phyloP scores from a whole-genome alignment of 92 coral and sea anemone genomes.

The Pocillopora meandrina region DNA sequence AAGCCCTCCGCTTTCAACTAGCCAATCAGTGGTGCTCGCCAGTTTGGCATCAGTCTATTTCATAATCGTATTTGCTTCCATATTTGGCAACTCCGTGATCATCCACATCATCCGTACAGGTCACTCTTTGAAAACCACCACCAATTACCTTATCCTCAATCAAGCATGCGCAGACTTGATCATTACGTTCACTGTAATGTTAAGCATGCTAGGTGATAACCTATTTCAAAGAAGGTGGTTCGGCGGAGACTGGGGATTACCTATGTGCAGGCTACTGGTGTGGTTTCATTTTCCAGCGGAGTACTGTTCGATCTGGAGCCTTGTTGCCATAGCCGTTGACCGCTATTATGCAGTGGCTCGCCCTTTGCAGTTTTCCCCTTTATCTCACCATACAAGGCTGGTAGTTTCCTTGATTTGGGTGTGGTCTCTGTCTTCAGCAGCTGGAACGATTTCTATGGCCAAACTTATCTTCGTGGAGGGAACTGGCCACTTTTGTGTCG shows the following conservation, averaged over 20 bases:
- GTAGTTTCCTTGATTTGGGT: neutral
- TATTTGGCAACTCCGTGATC: conserved; percentile 26
- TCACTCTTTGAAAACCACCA: neutral
- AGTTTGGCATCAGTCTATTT: conserved; percentile 1
- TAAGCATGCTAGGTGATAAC: neutral
- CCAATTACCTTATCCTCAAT: conserved; percentile 26
- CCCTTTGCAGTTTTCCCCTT: neutral
- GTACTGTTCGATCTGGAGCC: conserved; percentile 28
- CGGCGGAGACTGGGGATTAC: neutral
- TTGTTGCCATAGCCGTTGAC: conserved; percentile 27
- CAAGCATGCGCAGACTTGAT: conserved; percentile 38
- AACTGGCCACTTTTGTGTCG: neutral
- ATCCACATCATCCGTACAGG: conserved; percentile 28
- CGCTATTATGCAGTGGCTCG: conserved; percentile 19
- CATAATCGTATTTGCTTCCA: neutral
- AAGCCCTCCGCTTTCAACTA: neutral
- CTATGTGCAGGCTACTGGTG: neutral
- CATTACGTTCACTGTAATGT: neutral
- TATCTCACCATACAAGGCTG: conserved; percentile 7
- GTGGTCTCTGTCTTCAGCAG: conserved; percentile 9
- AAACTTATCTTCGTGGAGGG: neutral
- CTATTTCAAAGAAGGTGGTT: conserved; percentile 10
- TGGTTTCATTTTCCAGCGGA: neutral
- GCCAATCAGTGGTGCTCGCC: neutral
- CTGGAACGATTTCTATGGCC: neutral